Percentiles rank a stretch among this genome's conserved stretches.
phyloP scores from a whole-genome alignment of 2,888 invertebrate genomes.

The Elgonia sp. region DNA sequence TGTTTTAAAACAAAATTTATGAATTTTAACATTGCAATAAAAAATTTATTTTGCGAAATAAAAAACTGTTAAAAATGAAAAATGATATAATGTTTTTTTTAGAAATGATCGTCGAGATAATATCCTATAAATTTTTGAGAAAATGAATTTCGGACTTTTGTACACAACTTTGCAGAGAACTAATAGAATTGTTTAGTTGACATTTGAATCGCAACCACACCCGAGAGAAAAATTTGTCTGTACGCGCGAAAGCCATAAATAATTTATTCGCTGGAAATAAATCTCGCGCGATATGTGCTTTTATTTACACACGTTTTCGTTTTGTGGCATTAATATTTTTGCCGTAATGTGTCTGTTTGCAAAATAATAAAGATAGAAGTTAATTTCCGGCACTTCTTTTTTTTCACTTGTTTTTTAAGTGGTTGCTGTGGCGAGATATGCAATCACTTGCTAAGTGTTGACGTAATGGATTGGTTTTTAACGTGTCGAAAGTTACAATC shows the following conservation, averaged over 20 bases:
- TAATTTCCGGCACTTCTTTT: neutral
- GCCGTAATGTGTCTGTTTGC: neutral
- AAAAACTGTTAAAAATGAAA: too few species aligned
- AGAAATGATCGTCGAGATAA: too few species aligned
- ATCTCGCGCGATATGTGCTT: neutral
- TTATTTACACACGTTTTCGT: neutral
- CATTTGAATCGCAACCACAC: constrained; percentile 24
- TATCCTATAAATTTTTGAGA: neutral
- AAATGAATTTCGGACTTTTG: neutral
- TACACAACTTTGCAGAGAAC: neutral
- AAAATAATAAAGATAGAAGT: constrained; percentile 25
- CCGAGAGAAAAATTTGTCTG: constrained; percentile 5
- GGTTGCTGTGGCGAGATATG: constrained; percentile 15
- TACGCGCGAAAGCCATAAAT: constrained; percentile 20
- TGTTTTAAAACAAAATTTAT: too few species aligned
- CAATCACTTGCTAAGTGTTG: constrained; percentile 16
- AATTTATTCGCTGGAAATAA: constrained; percentile 18
- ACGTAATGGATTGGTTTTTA: constrained; percentile 43
- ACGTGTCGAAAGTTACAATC: constrained; percentile 4
- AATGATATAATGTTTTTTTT: too few species aligned
- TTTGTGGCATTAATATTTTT: neutral
- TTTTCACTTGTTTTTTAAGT: constrained; percentile 25
- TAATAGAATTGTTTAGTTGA: constrained; percentile 10
- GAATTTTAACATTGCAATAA: too few species aligned
- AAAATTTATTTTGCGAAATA: too few species aligned